Evolutionary conservation across 2,888 invertebrate genomes (phyloP), one percentile per base, ranked within the genome.

Genomic region (Drosophila paramelanica): DNA sequence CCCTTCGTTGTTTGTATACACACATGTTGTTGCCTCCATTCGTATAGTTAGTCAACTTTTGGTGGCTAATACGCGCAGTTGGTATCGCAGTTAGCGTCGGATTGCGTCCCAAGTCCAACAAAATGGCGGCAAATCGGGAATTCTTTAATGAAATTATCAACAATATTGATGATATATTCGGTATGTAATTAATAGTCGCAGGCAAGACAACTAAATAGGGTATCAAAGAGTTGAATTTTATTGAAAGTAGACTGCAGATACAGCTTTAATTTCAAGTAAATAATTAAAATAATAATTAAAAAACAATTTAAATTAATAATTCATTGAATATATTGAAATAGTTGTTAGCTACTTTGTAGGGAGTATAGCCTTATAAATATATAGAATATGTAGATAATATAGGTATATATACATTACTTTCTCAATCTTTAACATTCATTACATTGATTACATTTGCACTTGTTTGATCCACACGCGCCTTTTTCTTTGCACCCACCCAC

Each of bases 131-230:
- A 70, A 87, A 91, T 84, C 88, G 84, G 50, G 87, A 90, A 56
- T 90, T 92, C 65, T 86, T 92, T 59, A 90, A 91, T 74, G 83
- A 90, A 72, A 84, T 92, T 72, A 89, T 91, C 67, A 79, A 80
- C 60, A 91, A 91, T 79, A 90, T 91, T 69, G 91, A 91, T 61
- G 91, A 91, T 67, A 81, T 91, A 47, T 91, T 91, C 65, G 91
- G 91, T 91, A 91, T 75, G 91, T 91, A 73, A 52, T 20, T 42
- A 7, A 31, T 33, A 33, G 1, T 25, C 31, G 8, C 31, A 31
- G 31, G 8, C 31, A 27, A 27, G 27, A 27, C 27, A 7, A 27
- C 7, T 27, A 8, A 7, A 7, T 27, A 2, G 31, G 31, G 27
- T 27, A 1, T 7, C 7, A 27, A 7, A 27, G 1, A 7, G 27